Percentiles rank a stretch among this genome's conserved stretches.
Conservation (phyloP, 2,797 vertebrate genomes). For the Falco berigora region DNA sequence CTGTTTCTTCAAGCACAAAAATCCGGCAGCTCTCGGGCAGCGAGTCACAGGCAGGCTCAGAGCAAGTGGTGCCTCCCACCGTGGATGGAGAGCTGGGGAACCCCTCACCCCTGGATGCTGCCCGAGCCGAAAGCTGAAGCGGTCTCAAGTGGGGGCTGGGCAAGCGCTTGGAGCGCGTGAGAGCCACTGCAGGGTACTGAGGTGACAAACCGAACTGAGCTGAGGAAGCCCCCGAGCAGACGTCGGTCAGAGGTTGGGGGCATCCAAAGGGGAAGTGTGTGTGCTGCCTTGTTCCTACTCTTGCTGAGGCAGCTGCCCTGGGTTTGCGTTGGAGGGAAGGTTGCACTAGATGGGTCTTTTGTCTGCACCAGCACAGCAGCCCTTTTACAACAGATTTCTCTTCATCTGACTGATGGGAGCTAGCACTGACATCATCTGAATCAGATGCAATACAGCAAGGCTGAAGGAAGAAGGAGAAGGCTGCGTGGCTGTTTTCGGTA, state of each 20-base stretch:
- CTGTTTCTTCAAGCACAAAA: neutral
- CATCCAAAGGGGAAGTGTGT: neutral
- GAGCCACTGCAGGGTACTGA: neutral
- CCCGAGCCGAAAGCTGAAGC: neutral
- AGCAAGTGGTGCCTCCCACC: neutral
- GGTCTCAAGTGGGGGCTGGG: neutral
- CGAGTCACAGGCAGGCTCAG: neutral
- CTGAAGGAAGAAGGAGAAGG: constrained; percentile 3
- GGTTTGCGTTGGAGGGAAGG: neutral
- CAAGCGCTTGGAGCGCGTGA: neutral
- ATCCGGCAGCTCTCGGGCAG: neutral
- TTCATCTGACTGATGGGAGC: neutral
- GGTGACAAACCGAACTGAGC: neutral
- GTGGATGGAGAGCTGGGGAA: neutral
- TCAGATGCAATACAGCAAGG: neutral
- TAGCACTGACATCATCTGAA: neutral
- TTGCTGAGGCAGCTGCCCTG: neutral
- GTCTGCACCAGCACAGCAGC: neutral
- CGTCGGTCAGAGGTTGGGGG: neutral
- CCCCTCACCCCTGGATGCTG: neutral
- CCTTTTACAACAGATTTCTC: neutral
- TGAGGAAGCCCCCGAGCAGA: neutral
- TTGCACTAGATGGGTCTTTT: neutral
- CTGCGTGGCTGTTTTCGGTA: neutral
- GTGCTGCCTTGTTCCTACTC: neutral